phyloP scores from a whole-genome alignment of 1,140 invertebrate genomes.

The Contarinia nasturtii region DNA sequence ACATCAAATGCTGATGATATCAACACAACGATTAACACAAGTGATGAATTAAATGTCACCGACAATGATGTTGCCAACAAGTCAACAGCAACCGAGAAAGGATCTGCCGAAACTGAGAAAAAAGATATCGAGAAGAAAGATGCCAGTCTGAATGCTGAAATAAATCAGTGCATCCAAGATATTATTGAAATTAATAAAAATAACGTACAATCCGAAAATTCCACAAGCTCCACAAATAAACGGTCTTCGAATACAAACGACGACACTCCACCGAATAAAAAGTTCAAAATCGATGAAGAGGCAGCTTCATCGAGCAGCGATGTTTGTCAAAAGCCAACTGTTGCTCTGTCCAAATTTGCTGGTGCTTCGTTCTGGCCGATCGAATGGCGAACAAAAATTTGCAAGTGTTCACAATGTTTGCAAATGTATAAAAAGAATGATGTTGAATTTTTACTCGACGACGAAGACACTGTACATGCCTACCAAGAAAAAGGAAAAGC shows the following conservation, averaged over 20 bases:
- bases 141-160: not conserved
- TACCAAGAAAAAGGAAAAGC: slow-evolving; percentile 69
- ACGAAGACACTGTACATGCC: slow-evolving; percentile 62
- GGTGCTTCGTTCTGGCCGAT: slow-evolving; percentile 41
- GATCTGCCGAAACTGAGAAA: not conserved
- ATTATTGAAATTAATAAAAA: slow-evolving; percentile 1
- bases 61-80: not conserved
- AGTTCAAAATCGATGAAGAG: slow-evolving; percentile 7
- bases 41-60: not conserved
- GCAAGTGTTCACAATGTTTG: slow-evolving; percentile 42
- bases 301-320: not conserved
- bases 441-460: slow-evolving; percentile 56
- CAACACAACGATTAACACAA: not conserved
- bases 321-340: not conserved
- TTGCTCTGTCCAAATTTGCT: not conserved
- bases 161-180: not conserved
- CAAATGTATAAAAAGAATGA: slow-evolving; percentile 45
- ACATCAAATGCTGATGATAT: slow-evolving; percentile 6
- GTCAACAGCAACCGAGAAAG: not conserved
- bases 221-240: too few species aligned
- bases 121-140: not conserved
- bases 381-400: slow-evolving; percentile 55
- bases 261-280: slow-evolving; percentile 2
- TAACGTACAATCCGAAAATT: slow-evolving; percentile 3
- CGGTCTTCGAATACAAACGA: slow-evolving; percentile 4